Conservation (phyloP, 1,140 invertebrate species). For the Marisa cornuarietis region DNA sequence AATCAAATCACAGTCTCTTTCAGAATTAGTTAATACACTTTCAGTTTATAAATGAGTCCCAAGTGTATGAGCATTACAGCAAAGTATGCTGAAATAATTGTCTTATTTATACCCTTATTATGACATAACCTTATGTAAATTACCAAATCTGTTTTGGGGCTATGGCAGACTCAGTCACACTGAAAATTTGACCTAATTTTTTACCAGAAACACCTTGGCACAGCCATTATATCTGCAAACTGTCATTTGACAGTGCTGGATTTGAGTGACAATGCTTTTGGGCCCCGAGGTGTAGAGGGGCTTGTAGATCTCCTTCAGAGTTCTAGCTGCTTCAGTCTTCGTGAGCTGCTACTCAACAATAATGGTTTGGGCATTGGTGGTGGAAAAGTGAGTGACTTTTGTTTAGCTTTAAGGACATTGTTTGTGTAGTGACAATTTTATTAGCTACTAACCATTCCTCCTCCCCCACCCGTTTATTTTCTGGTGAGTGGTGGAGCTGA, state of each 20-base stretch:
- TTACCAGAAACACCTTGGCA: constrained; percentile 77
- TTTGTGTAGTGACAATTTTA: neutral
- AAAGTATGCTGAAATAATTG: neutral
- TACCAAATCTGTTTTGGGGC: neutral
- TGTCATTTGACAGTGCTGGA: constrained; percentile 87
- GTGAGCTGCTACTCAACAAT: constrained; percentile 90
- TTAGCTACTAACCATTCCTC: neutral
- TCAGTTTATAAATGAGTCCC: too few species aligned
- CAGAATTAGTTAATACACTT: neutral
- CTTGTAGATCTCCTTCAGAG: constrained; percentile 87
- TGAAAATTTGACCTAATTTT: too few species aligned
- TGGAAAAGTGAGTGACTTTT: constrained; percentile 72
- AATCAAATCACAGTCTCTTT: neutral
- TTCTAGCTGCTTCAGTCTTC: constrained; percentile 80
- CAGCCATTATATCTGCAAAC: constrained; percentile 81
- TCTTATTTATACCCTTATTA: neutral
- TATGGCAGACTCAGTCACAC: neutral
- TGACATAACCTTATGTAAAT: neutral
- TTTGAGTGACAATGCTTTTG: constrained; percentile 98
- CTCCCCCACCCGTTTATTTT: neutral
- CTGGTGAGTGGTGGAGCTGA: too few species aligned
- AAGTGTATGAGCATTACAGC: too few species aligned
- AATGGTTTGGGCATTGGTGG: constrained; percentile 94
- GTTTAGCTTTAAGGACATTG: constrained; percentile 4
- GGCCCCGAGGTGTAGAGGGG: constrained; percentile 92